These are phyloP conservation scores for Stenolophus ochropezus DNA, from an alignment of 2,888 invertebrate genomes.

Conservation along the genomic window DNA sequence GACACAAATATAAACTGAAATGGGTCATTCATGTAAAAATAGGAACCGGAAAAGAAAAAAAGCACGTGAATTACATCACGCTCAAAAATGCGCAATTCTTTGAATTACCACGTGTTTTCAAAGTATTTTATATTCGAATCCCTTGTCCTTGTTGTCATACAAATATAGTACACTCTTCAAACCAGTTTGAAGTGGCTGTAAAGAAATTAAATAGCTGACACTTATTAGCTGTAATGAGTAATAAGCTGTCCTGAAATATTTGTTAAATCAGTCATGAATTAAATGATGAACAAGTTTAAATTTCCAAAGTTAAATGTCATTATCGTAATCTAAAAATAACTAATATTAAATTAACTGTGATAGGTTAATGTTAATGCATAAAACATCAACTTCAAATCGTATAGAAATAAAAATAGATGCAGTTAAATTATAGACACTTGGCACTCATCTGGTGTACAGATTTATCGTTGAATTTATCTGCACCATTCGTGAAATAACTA, in stretches of 20 bases:
- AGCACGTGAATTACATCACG: constrained; percentile 40
- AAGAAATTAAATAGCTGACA: too few relatives aligned
- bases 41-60: constrained; percentile 44
- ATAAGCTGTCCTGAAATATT: too few relatives aligned
- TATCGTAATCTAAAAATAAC: not conserved
- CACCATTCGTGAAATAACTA: not conserved
- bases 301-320: too few relatives aligned
- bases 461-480: not conserved
- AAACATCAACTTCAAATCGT: constrained; percentile 22
- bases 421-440: constrained; percentile 30
- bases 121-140: not conserved
- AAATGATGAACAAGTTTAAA: too few relatives aligned
- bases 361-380: constrained; percentile 4
- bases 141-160: too few relatives aligned
- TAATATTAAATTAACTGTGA: constrained; percentile 14
- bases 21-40: constrained; percentile 56
- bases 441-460: not conserved
- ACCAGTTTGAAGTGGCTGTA: too few relatives aligned
- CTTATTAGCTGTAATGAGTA: too few relatives aligned
- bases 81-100: not conserved
- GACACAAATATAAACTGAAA: constrained; percentile 46
- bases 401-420: constrained; percentile 31
- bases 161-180: too few relatives aligned
- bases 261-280: too few relatives aligned
- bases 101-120: not conserved